Evolutionary conservation across 2,797 vertebrate species (phyloP).

Genomic region (Dryobates pubescens): DNA sequence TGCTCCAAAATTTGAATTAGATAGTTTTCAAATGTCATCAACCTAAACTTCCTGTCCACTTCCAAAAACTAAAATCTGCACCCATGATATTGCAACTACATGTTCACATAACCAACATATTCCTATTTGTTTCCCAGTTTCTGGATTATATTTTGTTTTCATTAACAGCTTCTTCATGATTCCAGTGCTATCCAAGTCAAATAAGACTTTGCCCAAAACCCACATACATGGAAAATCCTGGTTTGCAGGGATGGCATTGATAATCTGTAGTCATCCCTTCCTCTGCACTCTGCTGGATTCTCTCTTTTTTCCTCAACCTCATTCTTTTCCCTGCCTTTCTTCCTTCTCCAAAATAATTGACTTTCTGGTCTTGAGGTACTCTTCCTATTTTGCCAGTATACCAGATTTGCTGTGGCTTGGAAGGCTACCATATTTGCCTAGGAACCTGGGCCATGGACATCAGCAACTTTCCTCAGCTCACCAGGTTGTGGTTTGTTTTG

Average conservation of each 20-base stretch:
- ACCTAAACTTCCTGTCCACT: background rate
- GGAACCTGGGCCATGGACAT: background rate
- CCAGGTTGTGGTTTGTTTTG: background rate
- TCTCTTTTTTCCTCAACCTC: background rate
- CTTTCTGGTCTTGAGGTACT: background rate
- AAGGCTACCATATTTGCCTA: background rate
- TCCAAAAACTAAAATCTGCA: background rate
- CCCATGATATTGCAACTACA: background rate
- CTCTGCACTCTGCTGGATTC: background rate
- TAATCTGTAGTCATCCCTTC: background rate
- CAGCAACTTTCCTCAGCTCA: background rate
- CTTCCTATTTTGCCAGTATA: background rate
- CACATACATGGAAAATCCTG: background rate
- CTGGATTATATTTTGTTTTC: background rate
- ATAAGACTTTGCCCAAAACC: background rate
- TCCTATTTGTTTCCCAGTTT: background rate
- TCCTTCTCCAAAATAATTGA: background rate
- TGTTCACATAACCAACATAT: background rate
- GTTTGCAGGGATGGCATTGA: background rate
- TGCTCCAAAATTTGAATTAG: background rate
- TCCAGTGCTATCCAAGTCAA: background rate
- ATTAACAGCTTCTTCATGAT: background rate
- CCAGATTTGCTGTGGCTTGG: background rate
- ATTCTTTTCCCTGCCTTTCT: background rate
- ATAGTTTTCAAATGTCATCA: background rate